These are phyloP conservation scores for Temnothorax nylanderi DNA, from an alignment of 1,140 invertebrate genomes.

Conservation along the genomic window DNA sequence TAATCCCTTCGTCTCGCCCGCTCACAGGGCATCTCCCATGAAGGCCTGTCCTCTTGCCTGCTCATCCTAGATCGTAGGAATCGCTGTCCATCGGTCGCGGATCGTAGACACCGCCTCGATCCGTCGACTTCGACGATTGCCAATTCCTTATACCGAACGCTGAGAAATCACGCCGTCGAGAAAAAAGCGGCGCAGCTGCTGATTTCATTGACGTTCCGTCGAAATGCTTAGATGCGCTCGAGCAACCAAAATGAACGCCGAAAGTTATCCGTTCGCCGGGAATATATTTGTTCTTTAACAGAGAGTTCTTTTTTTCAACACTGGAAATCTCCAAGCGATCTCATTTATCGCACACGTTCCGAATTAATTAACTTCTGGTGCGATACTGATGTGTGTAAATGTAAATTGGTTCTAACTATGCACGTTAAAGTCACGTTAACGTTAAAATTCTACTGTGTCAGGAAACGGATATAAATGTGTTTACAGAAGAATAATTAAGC, in stretches of 20 bases:
- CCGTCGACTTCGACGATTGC: constrained; percentile 42
- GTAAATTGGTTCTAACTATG: not conserved
- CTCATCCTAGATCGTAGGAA: constrained; percentile 32
- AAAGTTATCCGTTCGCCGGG: not conserved
- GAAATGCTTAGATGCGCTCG: constrained; percentile 10
- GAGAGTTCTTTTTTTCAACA: not conserved
- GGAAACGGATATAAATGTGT: not conserved
- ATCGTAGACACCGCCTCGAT: constrained; percentile 40
- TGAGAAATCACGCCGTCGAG: constrained; percentile 34
- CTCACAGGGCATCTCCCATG: constrained; percentile 76
- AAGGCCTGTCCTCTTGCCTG: constrained; percentile 70
- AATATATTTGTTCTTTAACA: not conserved
- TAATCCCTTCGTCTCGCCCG: constrained; percentile 82
- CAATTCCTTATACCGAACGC: constrained; percentile 46
- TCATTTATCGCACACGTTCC: not conserved
- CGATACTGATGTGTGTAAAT: not conserved
- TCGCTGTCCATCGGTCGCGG: constrained; percentile 49
- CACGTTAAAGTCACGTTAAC: not conserved
- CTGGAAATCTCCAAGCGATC: not conserved
- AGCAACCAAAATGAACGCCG: constrained; percentile 22
- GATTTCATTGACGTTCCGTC: constrained; percentile 31
- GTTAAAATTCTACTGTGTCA: not conserved
- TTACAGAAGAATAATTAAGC: constrained; percentile 16
- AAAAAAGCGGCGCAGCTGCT: constrained; percentile 44
- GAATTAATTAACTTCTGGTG: not conserved